phyloP scores from a whole-genome alignment of 2,888 invertebrate genomes.

The Pseudolycoriella hygida region DNA sequence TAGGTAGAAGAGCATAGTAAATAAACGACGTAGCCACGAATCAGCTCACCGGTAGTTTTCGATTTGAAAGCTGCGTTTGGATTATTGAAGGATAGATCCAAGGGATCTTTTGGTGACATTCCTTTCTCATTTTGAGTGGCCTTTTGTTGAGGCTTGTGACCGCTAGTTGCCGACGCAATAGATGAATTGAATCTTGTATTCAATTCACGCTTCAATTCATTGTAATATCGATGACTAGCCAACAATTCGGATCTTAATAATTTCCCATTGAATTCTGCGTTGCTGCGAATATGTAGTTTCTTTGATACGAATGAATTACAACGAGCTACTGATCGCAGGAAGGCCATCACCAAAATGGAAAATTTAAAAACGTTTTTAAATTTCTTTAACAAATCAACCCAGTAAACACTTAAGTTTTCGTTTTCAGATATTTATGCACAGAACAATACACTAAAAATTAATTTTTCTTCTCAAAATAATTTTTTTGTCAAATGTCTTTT shows the following conservation, averaged over 20 bases:
- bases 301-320: constrained; percentile 7
- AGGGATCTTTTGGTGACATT: constrained; percentile 37
- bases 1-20: constrained; percentile 73
- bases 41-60: constrained; percentile 82
- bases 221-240: constrained; percentile 4
- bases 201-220: constrained; percentile 4
- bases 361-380: constrained; percentile 10
- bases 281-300: constrained; percentile 3
- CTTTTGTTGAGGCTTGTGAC: constrained; percentile 15
- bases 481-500: no score
- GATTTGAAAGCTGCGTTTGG: constrained; percentile 85
- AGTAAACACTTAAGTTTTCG: no score
- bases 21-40: constrained; percentile 82
- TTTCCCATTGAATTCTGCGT: not conserved
- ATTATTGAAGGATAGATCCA: constrained; percentile 76
- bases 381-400: not conserved
- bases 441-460: no score
- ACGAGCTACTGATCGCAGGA: constrained; percentile 27
- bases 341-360: constrained; percentile 23
- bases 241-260: not conserved
- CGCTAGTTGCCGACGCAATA: constrained; percentile 6
- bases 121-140: constrained; percentile 12
- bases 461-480: not conserved
- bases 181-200: constrained; percentile 10
- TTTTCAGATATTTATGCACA: no score